Evolutionary conservation across 1,140 invertebrate genomes (phyloP).

Genomic region (Pseudachorutes palmiensis): DNA sequence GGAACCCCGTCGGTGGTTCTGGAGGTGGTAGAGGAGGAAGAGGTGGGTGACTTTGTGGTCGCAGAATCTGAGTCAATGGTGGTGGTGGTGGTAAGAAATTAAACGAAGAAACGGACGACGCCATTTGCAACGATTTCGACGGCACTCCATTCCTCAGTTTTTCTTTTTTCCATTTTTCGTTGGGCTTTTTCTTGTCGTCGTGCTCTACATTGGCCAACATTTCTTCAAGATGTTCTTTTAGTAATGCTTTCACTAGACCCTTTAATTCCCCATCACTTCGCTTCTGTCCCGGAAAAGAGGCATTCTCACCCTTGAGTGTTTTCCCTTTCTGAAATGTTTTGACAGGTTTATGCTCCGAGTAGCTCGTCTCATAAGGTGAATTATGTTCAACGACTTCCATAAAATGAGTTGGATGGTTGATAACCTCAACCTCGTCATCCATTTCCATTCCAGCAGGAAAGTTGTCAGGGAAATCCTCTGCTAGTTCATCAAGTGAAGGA

Average conservation of each 20-base stretch:
- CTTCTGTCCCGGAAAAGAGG: too few relatives aligned
- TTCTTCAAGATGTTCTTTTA: conserved; percentile 27
- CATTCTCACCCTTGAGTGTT: background rate
- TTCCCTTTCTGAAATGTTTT: background rate
- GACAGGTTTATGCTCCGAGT: conserved; percentile 24
- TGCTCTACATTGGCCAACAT: conserved; percentile 8
- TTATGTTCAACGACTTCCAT: background rate
- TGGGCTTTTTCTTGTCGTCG: background rate
- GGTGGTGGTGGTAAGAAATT: conserved; percentile 1
- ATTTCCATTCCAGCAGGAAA: background rate
- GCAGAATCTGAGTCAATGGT: background rate
- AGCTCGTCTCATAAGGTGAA: conserved; percentile 4
- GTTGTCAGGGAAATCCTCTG: conserved; percentile 32
- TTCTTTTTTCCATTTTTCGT: background rate
- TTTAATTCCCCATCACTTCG: conserved; percentile 14
- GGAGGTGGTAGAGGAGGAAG: background rate
- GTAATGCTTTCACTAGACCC: conserved; percentile 18
- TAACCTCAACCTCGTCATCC: background rate
- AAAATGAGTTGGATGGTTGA: background rate
- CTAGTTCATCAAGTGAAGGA: conserved; percentile 29
- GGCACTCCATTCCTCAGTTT: background rate
- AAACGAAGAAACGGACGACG: background rate
- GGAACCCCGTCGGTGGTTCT: background rate
- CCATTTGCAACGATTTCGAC: background rate
- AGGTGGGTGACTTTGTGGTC: background rate